phyloP scores from a whole-genome alignment of 2,113 vertebrate species.

The Brachypodius melanocephalos region DNA sequence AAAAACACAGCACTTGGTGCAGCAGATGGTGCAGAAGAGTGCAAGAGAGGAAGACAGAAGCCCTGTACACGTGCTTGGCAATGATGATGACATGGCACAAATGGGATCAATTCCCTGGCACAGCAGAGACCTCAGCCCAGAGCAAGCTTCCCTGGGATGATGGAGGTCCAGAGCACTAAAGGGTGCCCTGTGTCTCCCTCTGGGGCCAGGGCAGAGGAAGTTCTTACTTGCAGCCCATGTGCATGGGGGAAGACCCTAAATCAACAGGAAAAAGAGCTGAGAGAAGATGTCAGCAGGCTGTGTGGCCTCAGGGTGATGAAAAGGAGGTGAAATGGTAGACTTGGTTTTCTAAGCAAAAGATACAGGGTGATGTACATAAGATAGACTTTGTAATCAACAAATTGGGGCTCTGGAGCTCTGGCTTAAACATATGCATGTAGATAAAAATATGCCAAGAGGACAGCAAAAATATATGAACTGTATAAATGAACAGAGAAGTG shows the following conservation, averaged over 20 bases:
- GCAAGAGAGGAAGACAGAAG: background rate
- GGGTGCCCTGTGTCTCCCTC: background rate
- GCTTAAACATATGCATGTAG: background rate
- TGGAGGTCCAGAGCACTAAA: background rate
- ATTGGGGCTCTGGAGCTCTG: rapidly evolving
- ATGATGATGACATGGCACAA: background rate
- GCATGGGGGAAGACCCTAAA: rapidly evolving
- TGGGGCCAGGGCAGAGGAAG: background rate
- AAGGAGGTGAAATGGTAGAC: background rate
- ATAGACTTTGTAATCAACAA: background rate
- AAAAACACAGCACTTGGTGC: background rate
- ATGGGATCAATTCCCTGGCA: background rate
- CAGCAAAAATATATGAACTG: background rate
- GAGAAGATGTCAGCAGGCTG: background rate
- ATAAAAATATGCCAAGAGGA: background rate
- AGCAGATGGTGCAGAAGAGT: background rate
- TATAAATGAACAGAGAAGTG: background rate
- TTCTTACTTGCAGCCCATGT: background rate
- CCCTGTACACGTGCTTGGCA: rapidly evolving
- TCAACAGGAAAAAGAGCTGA: background rate
- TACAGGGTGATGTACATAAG: background rate
- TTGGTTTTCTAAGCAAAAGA: background rate
- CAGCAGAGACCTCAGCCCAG: background rate
- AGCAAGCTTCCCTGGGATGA: background rate
- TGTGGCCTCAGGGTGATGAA: rapidly evolving